These are phyloP conservation scores for Anser cygnoides DNA, from an alignment of 2,113 vertebrate species.

Conservation along the genomic window DNA sequence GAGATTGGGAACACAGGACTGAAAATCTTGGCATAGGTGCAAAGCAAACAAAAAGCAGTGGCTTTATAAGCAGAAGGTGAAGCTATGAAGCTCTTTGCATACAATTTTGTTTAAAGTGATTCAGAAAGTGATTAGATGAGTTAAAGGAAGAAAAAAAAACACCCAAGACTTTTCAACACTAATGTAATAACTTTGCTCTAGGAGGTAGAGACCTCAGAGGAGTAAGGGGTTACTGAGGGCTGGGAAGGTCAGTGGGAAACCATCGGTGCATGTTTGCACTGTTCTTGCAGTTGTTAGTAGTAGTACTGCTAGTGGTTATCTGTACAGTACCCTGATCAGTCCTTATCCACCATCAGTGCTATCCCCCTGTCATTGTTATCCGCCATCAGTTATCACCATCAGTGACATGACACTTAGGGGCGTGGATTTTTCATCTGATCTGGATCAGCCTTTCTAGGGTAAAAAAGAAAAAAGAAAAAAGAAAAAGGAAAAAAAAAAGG, in stretches of 20 bases:
- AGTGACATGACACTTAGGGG: background rate
- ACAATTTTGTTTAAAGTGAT: background rate
- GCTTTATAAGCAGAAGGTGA: background rate
- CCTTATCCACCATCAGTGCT: fast-evolving
- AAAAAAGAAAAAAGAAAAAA: background rate
- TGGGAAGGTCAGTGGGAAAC: background rate
- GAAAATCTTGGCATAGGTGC: fast-evolving
- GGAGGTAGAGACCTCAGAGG: background rate
- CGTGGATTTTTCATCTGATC: background rate
- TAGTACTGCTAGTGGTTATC: background rate
- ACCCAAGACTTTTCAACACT: background rate
- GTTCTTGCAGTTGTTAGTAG: background rate
- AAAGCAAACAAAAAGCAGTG: background rate
- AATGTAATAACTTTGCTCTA: background rate
- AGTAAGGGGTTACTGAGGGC: background rate
- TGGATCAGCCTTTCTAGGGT: background rate
- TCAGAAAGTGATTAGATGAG: background rate
- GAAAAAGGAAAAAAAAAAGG: background rate
- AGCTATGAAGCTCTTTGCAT: background rate
- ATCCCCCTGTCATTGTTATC: background rate
- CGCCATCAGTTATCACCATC: background rate
- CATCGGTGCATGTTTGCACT: fast-evolving
- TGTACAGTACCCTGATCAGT: background rate
- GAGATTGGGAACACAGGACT: too few relatives aligned
- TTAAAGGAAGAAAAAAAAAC: background rate